These are phyloP conservation scores for Hydrophis major DNA, from an alignment of 2,797 vertebrate genomes.

Conservation along the genomic window DNA sequence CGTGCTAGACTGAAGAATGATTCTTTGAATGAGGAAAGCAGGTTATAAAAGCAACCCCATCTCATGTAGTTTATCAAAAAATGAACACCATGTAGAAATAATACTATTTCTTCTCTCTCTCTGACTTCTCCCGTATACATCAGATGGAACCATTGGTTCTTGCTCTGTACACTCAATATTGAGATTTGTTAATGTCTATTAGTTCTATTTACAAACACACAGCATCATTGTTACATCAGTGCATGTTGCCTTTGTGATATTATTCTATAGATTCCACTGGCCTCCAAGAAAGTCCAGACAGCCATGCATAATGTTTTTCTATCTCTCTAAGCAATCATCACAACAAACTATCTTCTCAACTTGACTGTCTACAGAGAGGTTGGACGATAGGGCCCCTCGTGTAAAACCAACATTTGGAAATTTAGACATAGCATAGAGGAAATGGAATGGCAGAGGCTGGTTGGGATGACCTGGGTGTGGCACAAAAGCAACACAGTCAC, in stretches of 20 bases:
- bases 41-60: background rate
- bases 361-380: background rate
- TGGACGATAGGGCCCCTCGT: background rate
- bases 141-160: background rate
- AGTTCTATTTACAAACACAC: background rate
- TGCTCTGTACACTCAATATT: background rate
- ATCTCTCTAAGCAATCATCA: background rate
- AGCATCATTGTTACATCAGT: background rate
- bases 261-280: background rate
- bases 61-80: background rate
- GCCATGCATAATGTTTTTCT: background rate
- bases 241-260: background rate
- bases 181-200: background rate
- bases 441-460: background rate
- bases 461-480: too few species aligned
- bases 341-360: background rate
- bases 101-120: background rate
- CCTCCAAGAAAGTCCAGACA: background rate
- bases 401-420: background rate
- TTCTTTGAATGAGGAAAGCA: background rate
- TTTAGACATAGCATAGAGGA: background rate
- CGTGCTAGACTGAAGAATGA: background rate
- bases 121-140: background rate
- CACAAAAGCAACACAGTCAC: too few species aligned
- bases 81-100: background rate